Percentiles rank a stretch among this genome's conserved stretches.
These are phyloP conservation scores for Anoplopoma fimbria DNA, from an alignment of 2,113 vertebrate genomes.

Conservation along the genomic window DNA sequence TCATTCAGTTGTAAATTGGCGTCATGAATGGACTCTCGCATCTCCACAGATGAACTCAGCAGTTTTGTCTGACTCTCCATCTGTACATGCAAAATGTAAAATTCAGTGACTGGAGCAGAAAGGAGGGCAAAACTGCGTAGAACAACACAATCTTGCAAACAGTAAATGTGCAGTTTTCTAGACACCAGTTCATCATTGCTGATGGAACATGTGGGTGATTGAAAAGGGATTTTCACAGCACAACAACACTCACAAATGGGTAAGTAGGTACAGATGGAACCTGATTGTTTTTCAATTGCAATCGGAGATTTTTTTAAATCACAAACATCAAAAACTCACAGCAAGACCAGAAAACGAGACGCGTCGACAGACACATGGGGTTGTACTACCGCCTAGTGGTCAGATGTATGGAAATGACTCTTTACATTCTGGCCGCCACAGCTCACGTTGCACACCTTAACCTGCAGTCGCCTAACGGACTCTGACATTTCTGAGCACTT, in stretches of 20 bases:
- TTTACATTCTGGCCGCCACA: conserved; percentile 33
- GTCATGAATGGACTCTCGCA: conserved; percentile 81
- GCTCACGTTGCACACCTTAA: conserved; percentile 81
- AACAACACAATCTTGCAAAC: conserved; percentile 9
- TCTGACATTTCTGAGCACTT: conserved; percentile 79
- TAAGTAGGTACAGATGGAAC: background rate
- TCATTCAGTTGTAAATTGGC: conserved; percentile 83
- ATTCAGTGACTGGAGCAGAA: conserved; percentile 1
- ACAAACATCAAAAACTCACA: conserved; percentile 47
- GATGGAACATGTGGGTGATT: background rate
- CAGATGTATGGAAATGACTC: conserved; percentile 37
- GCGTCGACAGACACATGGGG: background rate
- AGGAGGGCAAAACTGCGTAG: conserved; percentile 2
- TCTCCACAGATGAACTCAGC: conserved; percentile 72
- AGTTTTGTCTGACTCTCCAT: conserved; percentile 71
- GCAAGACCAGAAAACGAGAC: conserved; percentile 30
- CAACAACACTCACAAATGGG: conserved; percentile 19
- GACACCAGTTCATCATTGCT: background rate
- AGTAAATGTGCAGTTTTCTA: conserved; percentile 6
- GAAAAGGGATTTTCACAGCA: conserved; percentile 27
- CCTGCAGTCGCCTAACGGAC: conserved; percentile 83
- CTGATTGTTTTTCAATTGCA: conserved; percentile 38
- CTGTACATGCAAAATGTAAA: conserved; percentile 66
- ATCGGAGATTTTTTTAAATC: background rate
- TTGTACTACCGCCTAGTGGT: conserved; percentile 64